Conservation (phyloP, 2,113 vertebrate species). For the Macquaria australasica region DNA sequence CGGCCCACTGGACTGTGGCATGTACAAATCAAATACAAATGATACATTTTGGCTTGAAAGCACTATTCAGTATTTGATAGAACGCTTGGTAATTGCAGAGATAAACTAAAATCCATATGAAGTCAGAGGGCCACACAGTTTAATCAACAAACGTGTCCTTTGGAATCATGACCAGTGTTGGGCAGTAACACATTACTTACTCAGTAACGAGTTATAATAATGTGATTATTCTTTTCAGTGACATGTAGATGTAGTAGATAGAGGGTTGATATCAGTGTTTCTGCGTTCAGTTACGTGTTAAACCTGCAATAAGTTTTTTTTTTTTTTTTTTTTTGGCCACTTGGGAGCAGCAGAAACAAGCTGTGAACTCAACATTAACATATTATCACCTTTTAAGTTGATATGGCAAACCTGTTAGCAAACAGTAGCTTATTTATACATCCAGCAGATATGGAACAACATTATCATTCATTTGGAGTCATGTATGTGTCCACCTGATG, state of each 20-base stretch:
- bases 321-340: not conserved
- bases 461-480: too few relatives aligned
- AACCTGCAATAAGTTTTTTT: too few relatives aligned
- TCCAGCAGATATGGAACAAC: too few relatives aligned
- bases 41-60: not conserved
- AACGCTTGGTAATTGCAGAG: not conserved
- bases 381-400: too few relatives aligned
- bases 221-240: not conserved
- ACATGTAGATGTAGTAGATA: not conserved
- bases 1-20: not conserved
- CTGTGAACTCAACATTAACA: not conserved
- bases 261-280: not conserved
- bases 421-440: too few relatives aligned
- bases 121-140: not conserved
- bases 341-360: not conserved
- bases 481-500: too few relatives aligned
- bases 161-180: not conserved
- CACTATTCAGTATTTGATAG: not conserved
- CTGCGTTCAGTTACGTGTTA: too few relatives aligned
- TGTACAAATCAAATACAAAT: slow-evolving; percentile 11
- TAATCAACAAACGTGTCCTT: not conserved
- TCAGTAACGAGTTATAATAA: not conserved
- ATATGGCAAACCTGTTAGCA: too few relatives aligned
- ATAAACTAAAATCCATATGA: slow-evolving; percentile 7
- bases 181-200: too few relatives aligned